phyloP scores from a whole-genome alignment of 1,140 invertebrate species.

The Meloidogyne exigua region DNA sequence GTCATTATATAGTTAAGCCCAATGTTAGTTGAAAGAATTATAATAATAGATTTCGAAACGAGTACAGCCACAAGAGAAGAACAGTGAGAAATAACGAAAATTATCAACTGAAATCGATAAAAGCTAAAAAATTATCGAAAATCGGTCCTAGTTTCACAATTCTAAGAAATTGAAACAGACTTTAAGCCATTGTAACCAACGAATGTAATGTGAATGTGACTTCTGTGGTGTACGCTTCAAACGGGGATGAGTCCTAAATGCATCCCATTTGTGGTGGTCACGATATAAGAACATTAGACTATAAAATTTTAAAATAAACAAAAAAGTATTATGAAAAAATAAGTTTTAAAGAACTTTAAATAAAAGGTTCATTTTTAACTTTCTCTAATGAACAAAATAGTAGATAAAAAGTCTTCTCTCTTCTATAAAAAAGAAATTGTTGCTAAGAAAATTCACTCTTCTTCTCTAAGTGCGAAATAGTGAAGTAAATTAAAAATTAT shows the following conservation, averaged over 20 bases:
- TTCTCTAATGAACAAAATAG: neutral
- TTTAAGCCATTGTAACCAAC: constrained; percentile 38
- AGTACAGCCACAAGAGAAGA: constrained; percentile 34
- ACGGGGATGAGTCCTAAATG: constrained; percentile 27
- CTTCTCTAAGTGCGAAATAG: no score
- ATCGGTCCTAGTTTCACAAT: no score
- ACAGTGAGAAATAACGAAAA: constrained; percentile 29
- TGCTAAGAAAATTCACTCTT: no score
- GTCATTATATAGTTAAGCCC: constrained; percentile 7
- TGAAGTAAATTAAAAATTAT: no score
- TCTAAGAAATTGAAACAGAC: neutral
- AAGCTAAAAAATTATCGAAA: constrained; percentile 9
- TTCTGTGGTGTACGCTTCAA: constrained; percentile 20
- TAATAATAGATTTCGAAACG: constrained; percentile 27
- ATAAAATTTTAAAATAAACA: neutral
- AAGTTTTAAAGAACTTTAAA: neutral
- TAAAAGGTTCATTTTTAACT: neutral
- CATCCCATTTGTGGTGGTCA: constrained; percentile 30
- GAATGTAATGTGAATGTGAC: constrained; percentile 25
- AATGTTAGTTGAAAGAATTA: constrained; percentile 39
- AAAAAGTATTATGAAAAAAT: neutral
- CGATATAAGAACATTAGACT: neutral
- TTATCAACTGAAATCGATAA: constrained; percentile 23
- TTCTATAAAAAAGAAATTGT: no score
- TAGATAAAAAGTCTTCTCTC: no score